These are phyloP conservation scores for Uloborus plumipes DNA, from an alignment of 2,888 invertebrate genomes.

Conservation along the genomic window DNA sequence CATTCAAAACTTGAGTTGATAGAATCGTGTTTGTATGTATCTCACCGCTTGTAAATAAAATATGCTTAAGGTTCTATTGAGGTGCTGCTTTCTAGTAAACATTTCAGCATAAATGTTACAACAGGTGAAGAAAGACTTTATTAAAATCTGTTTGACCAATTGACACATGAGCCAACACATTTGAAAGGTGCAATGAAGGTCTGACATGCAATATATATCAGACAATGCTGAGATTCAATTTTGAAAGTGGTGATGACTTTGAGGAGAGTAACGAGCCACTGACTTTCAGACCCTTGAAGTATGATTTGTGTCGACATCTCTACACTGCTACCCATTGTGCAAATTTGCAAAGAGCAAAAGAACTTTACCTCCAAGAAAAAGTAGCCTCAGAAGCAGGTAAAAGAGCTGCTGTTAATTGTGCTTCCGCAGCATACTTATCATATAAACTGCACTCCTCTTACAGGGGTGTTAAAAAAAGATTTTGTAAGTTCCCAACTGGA, in stretches of 20 bases:
- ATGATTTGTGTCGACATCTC: not conserved
- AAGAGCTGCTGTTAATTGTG: not conserved
- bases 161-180: not conserved
- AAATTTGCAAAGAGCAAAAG: constrained; percentile 3
- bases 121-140: not conserved
- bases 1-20: no score
- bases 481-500: no score
- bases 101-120: no score
- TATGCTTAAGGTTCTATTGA: no score
- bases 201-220: not conserved
- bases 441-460: not conserved
- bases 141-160: not conserved
- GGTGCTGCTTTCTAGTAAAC: no score
- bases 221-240: not conserved
- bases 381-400: not conserved
- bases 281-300: not conserved
- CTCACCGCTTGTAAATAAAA: no score
- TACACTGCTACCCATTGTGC: not conserved
- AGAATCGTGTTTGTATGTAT: no score
- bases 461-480: no score
- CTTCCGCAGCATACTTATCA: not conserved
- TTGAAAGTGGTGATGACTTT: not conserved
- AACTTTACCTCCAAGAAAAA: not conserved
- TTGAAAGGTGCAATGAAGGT: not conserved
- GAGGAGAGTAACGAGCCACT: not conserved